Conservation (phyloP, 2,113 vertebrate species). For the Garra rufa region DNA sequence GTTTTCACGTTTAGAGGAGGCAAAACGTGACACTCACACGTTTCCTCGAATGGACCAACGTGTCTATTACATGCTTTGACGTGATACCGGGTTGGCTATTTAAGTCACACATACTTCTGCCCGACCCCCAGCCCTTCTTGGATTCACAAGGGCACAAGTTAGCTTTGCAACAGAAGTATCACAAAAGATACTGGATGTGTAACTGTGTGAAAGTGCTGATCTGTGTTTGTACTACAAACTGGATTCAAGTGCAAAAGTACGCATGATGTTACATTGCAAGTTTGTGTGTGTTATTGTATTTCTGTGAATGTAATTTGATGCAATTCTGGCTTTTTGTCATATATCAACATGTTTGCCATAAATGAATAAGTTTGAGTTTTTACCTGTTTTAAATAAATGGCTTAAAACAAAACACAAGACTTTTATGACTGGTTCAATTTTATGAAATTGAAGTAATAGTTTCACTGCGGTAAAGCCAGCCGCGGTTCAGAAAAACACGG, state of each 20-base stretch:
- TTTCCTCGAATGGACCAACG: too few species aligned
- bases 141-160: neutral
- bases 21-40: too few species aligned
- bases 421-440: too few species aligned
- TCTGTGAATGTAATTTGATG: neutral
- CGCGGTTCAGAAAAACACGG: too few species aligned
- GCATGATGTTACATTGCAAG: neutral
- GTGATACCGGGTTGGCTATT: too few species aligned
- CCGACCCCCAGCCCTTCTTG: neutral
- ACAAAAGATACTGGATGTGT: neutral
- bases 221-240: neutral
- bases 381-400: too few species aligned
- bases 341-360: neutral
- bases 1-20: too few species aligned
- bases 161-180: neutral
- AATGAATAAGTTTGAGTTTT: too few species aligned
- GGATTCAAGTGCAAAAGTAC: neutral
- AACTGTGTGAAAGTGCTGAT: neutral
- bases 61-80: too few species aligned
- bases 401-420: too few species aligned
- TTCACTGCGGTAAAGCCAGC: too few species aligned
- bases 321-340: neutral
- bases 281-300: neutral
- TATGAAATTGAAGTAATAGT: too few species aligned
- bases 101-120: slow-evolving; percentile 8